These are phyloP conservation scores for Cladopsammia gracilis DNA, from an alignment of 64 coral and sea anemone genomes.

Conservation along the genomic window DNA sequence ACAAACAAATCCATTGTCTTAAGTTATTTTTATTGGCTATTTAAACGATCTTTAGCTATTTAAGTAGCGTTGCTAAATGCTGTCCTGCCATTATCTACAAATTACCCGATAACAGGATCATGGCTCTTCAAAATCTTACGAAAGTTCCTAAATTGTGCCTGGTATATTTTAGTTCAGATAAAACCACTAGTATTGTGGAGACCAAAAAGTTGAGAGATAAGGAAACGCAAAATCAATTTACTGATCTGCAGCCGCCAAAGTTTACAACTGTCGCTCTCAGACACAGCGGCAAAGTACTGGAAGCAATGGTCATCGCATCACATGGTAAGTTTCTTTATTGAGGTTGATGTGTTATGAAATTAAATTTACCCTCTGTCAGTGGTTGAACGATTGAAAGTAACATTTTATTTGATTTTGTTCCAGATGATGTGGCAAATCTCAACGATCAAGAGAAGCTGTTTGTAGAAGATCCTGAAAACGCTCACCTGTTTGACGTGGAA, in stretches of 20 bases:
- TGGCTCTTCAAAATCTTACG: background rate
- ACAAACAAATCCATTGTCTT: no score
- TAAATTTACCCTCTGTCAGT: no score
- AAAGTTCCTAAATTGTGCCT: no score
- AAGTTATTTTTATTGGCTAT: background rate
- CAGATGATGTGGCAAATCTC: background rate
- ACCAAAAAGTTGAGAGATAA: background rate
- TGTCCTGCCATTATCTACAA: no score
- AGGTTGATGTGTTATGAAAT: background rate
- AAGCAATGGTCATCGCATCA: background rate
- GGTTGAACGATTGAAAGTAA: background rate
- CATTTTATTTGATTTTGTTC: background rate
- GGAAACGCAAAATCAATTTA: background rate
- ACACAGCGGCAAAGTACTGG: background rate
- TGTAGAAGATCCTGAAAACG: background rate
- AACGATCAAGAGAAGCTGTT: background rate
- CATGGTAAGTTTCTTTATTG: background rate
- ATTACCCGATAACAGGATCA: no score
- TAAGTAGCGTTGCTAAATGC: background rate
- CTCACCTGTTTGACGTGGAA: constrained; percentile 8
- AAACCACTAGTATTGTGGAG: background rate
- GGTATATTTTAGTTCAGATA: background rate
- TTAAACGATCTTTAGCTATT: background rate
- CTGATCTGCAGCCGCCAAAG: background rate
- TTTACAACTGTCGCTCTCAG: background rate